These are phyloP conservation scores for Pollenia angustigena DNA, from an alignment of 2,888 invertebrate species.

Conservation along the genomic window DNA sequence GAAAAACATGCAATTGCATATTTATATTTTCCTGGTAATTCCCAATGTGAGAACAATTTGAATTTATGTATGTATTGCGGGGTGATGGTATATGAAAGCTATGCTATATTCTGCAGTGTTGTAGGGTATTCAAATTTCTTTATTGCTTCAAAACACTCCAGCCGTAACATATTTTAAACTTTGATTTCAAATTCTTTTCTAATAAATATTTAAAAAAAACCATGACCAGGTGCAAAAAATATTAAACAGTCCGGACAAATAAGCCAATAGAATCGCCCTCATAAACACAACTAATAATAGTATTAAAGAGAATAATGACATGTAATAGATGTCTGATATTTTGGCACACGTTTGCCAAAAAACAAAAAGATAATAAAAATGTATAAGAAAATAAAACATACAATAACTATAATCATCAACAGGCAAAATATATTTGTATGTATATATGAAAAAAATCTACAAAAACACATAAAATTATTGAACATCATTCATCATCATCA, in stretches of 20 bases:
- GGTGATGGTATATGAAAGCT: too few species aligned
- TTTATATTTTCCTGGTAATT: too few species aligned
- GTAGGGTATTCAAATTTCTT: too few species aligned
- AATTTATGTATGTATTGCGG: too few species aligned
- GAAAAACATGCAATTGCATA: too few species aligned
- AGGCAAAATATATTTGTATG: not conserved
- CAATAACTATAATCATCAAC: conserved; percentile 23
- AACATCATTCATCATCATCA: conserved; percentile 65
- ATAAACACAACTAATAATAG: conserved; percentile 71
- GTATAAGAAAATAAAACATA: not conserved
- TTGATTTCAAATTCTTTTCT: not conserved
- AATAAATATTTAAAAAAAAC: not conserved
- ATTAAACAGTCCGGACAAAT: conserved; percentile 20
- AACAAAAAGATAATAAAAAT: conserved; percentile 5
- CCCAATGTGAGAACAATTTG: too few species aligned
- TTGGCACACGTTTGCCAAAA: conserved; percentile 75
- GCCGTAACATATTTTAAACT: not conserved
- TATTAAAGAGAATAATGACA: conserved; percentile 61
- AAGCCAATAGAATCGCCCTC: conserved; percentile 53
- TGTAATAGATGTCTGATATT: conserved; percentile 72
- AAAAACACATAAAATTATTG: conserved; percentile 65
- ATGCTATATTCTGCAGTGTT: too few species aligned
- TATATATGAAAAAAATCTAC: not conserved
- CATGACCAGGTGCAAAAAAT: conserved; percentile 56
- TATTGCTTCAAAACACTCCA: not conserved